A percentile compares a stretch with the other conserved stretches of the same genome.
Evolutionary conservation across 2,888 invertebrate species (phyloP).

Genomic region (Gryllus longicercus): DNA sequence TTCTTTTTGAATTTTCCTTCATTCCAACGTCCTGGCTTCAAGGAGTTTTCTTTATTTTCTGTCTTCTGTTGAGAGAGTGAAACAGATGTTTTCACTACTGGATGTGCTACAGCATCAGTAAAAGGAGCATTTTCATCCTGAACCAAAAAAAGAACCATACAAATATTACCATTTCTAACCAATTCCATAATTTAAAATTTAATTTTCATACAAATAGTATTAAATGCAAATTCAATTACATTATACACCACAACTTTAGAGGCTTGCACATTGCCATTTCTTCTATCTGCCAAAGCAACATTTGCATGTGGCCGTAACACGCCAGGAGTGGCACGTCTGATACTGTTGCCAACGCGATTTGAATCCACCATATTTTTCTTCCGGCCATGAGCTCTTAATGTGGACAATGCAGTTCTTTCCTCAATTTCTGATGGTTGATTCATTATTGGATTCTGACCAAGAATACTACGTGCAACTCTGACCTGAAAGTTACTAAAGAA

Average conservation of each 20-base stretch:
- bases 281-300: not conserved
- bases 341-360: slow-evolving; percentile 49
- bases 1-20: slow-evolving; percentile 39
- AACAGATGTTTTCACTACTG: slow-evolving; percentile 51
- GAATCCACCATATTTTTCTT: slow-evolving; percentile 54
- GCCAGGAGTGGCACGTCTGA: not conserved
- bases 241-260: not conserved
- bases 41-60: slow-evolving; percentile 63
- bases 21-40: slow-evolving; percentile 69
- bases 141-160: slow-evolving; percentile 20
- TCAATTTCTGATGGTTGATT: slow-evolving; percentile 65
- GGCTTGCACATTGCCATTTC: not conserved
- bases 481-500: slow-evolving; percentile 66
- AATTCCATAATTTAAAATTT: not conserved
- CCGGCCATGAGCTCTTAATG: slow-evolving; percentile 63
- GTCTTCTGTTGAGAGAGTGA: slow-evolving; percentile 39
- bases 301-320: slow-evolving; percentile 18
- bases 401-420: slow-evolving; percentile 73
- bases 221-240: not conserved
- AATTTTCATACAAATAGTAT: no score
- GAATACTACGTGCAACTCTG: slow-evolving; percentile 63
- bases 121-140: slow-evolving; percentile 47
- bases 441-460: slow-evolving; percentile 57
- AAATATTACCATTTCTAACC: slow-evolving; percentile 21
- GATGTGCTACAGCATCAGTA: slow-evolving; percentile 43